Evolutionary conservation across 1,140 invertebrate genomes (phyloP), one percentile per base, ranked within the genome.

Genomic region (Delia radicum): DNA sequence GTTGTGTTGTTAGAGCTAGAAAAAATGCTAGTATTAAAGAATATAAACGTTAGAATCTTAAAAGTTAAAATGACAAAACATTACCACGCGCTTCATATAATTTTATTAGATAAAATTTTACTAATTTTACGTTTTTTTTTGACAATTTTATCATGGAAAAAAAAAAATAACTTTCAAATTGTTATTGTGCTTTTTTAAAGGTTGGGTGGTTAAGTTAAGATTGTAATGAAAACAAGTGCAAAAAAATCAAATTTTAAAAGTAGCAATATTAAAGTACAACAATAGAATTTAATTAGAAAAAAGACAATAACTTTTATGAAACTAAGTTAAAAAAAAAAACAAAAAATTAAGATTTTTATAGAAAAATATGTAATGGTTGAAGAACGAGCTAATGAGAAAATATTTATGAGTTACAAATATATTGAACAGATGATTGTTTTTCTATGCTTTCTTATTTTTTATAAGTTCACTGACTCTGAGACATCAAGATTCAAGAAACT

Each of bases 71-170:
- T 67, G 65, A 69, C 65, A 33, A 69, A 69, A 69, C 29, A 77
- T 76, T 79, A 79, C 71, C 63, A 75, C 73, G 73, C 78, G 82
- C 81, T 80, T 84, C 82, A 84, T 84, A 80, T 82, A 84, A 82
- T 84, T 84, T 84, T 80, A 82, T 84, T 82, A 81, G 62, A 77
- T 79, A 69, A 80, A 79, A 79, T 80, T 78, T 78, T 75, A 77
- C 82, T 80, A 81, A 77, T 80, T 77, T 74, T 73, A 75, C 42
- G 15, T 67, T 73, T 73, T 48, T 27, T 46, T 10, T 73, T 73
- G 10, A 18, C 29, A 29, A 18, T 65, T 15, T 29, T n/a, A 5
- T 3, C 28, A 29, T 21, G 21, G 46, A 55, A 55, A 55, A 55
- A 21, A n/a, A 55, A 21, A 55, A 55, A 2, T 24, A 1, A 21